Conservation (phyloP, 1,140 invertebrate species). For the Grapholita molesta region DNA sequence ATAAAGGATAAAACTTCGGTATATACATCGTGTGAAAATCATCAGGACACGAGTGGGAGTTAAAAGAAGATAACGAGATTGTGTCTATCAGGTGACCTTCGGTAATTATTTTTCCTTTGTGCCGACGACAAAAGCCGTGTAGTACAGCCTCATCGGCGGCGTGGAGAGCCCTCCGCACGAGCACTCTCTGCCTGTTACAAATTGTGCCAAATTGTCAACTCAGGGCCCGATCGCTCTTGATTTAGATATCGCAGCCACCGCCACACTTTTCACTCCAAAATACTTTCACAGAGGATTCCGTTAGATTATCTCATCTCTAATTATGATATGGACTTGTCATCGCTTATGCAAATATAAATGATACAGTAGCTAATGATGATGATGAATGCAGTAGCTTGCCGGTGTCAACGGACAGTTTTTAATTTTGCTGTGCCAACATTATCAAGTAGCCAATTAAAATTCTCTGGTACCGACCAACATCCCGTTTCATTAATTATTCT, state of each 20-base stretch:
- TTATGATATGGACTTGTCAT: background rate
- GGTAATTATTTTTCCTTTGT: slow-evolving; percentile 36
- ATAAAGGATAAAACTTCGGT: too few species aligned
- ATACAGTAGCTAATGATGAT: background rate
- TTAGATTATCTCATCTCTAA: background rate
- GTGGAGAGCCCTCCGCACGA: slow-evolving; percentile 37
- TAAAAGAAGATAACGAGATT: slow-evolving; percentile 13
- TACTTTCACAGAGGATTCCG: background rate
- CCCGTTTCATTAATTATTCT: slow-evolving; percentile 36
- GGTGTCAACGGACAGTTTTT: slow-evolving; percentile 26
- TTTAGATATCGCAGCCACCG: slow-evolving; percentile 31
- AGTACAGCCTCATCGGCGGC: slow-evolving; percentile 40
- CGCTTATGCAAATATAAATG: background rate
- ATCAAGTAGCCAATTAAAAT: slow-evolving; percentile 57
- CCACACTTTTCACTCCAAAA: slow-evolving; percentile 20
- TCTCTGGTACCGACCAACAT: slow-evolving; percentile 35
- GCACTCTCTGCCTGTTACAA: slow-evolving; percentile 45
- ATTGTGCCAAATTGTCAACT: slow-evolving; percentile 61
- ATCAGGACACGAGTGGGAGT: too few species aligned
- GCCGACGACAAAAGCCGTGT: slow-evolving; percentile 43
- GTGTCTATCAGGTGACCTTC: slow-evolving; percentile 29
- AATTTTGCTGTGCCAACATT: slow-evolving; percentile 48
- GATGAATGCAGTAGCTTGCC: background rate
- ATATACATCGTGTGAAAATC: too few species aligned
- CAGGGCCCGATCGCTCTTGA: slow-evolving; percentile 38